phyloP scores from a whole-genome alignment of 2,888 invertebrate genomes.

The Emmelina monodactyla region DNA sequence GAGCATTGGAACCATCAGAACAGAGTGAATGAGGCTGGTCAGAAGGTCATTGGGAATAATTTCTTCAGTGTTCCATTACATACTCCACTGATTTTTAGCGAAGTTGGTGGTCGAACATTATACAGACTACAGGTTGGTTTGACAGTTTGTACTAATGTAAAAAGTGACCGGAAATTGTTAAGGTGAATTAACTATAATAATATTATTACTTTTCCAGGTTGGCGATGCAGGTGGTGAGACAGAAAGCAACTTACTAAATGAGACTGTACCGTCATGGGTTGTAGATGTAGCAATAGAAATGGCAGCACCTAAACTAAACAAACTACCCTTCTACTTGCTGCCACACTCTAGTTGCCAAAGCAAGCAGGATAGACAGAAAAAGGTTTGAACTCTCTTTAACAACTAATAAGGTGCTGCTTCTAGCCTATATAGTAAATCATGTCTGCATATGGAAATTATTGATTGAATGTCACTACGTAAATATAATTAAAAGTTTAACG shows the following conservation, averaged over 20 bases:
- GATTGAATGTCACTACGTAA: too few species aligned
- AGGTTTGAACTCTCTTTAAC: conserved; percentile 68
- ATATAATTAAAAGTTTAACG: too few species aligned
- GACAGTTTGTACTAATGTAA: too few species aligned
- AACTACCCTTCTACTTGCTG: conserved; percentile 95
- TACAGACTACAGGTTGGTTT: conserved; percentile 71
- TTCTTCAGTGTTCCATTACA: conserved; percentile 93
- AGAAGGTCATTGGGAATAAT: conserved; percentile 76
- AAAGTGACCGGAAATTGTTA: too few species aligned
- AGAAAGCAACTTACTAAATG: conserved; percentile 88
- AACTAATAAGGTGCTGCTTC: not conserved
- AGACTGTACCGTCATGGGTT: conserved; percentile 96
- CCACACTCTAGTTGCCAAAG: conserved; percentile 84
- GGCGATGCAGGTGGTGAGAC: conserved; percentile 95
- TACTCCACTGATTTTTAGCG: conserved; percentile 97
- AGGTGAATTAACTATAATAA: too few species aligned
- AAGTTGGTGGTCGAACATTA: conserved; percentile 93
- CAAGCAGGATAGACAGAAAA: conserved; percentile 78
- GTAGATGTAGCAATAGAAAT: conserved; percentile 93
- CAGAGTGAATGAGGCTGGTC: conserved; percentile 71
- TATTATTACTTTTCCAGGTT: conserved; percentile 56
- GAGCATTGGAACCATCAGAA: conserved; percentile 91
- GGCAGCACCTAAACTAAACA: conserved; percentile 93
- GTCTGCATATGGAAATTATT: too few species aligned
- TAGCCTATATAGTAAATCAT: too few species aligned